Base-by-base conservation (phyloP, 2,888 invertebrate genomes). In the Criorhina ranunculi region DNA sequence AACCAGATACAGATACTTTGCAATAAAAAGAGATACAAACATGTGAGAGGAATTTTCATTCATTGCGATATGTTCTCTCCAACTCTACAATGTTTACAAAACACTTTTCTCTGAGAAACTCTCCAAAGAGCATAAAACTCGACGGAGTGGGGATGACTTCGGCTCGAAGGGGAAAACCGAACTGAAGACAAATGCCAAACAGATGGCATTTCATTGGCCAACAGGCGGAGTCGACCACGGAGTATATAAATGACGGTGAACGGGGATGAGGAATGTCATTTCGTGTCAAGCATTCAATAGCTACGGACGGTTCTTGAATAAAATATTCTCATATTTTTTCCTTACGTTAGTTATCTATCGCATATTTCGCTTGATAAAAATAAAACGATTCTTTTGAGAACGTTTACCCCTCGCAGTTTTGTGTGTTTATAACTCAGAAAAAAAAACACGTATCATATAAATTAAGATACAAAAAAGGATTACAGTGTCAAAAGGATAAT, bases 171-270 rank as follows among this genome's bases (percentile, higher is more conserved):
- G 85, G 85, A 77, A 85, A 73, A 64, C 76, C 75, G 80, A 80
- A 53, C 70, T 75, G 80, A 80, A 85, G 80, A 70, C 80, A 80
- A 85, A 80, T 85, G 80, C 85, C 66, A 80, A 86, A 86, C 60
- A 75, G 87, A 76, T 75, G 86, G 72, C 57, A 67, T 87, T 59
- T 87, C 70, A 87, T 87, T 87, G 87, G 86, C 69, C 62, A 79
- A 88, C 87, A 88, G 90, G 90, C 89, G 90, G 89, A 88, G 89
- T 86, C 88, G 85, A 57, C 51, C 62, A 17, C 53, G 69, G 73
- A 85, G 86, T 83, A 88, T 90, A 91, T 91, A 91, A 90, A 91
- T 86, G 87, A 51, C 55, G 12, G 37, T 86, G 82, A 88, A 89
- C 89, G 87, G 90, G 88, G 89, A 88, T 88, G 80, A 86, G 87